phyloP scores from a whole-genome alignment of 1,140 invertebrate genomes.

The Macrocentrus cingulum region DNA sequence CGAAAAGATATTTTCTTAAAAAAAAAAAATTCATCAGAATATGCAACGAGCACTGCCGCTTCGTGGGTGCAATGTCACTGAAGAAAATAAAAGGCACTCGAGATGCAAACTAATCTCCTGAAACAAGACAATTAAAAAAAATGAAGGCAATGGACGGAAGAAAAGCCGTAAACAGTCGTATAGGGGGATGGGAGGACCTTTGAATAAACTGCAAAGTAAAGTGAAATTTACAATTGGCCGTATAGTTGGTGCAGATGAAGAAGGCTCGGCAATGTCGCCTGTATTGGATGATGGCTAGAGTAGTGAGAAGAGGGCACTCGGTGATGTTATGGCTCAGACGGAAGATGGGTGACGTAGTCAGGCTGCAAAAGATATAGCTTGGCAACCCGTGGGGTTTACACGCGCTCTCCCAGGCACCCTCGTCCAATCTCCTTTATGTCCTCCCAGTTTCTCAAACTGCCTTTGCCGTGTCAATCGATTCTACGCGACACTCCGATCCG shows the following conservation, averaged over 20 bases:
- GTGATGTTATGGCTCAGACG: slow-evolving; percentile 12
- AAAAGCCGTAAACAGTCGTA: background rate
- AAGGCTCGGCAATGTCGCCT: background rate
- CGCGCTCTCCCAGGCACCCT: slow-evolving; percentile 30
- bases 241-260: slow-evolving; percentile 12
- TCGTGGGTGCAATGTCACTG: no score
- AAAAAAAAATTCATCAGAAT: no score
- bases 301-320: background rate
- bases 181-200: background rate
- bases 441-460: slow-evolving; percentile 42
- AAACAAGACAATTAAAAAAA: background rate
- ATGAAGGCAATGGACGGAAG: background rate
- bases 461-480: slow-evolving; percentile 44
- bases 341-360: background rate
- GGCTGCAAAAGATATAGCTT: slow-evolving; percentile 19
- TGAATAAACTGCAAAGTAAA: slow-evolving; percentile 6
- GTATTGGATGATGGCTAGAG: slow-evolving; percentile 6
- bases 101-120: background rate
- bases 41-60: no score
- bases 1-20: no score
- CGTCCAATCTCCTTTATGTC: slow-evolving; percentile 50
- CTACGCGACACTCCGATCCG: slow-evolving; percentile 32
- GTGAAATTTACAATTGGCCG: slow-evolving; percentile 16
- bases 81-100: no score
- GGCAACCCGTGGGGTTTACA: slow-evolving; percentile 35